Base-by-base conservation (phyloP, 2,797 vertebrate genomes). In the Enteromius trimaculatus region DNA sequence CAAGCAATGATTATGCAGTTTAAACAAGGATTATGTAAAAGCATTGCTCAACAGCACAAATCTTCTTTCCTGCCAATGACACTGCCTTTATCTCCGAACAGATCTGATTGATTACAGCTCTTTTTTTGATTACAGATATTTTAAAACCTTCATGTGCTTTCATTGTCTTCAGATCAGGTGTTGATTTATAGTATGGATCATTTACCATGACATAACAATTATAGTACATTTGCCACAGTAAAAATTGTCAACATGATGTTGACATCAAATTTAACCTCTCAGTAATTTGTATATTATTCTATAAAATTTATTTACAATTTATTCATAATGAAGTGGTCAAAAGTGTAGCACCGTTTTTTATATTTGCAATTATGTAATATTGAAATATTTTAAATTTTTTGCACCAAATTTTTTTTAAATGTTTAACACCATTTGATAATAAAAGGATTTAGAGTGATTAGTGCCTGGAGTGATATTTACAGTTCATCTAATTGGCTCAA, bases 51-150 rank as follows among this genome's bases (percentile, higher is more conserved):
- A 55, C 49, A 17, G 17, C 60, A 51, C 60, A 78, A 51, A 21
- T 49, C 42, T 53, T 81, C n/a, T 53, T 26, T 39, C 21, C n/a
- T 75, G 42, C 55, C 53, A 81, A n/a, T 44, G 8, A 9, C 31
- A 37, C 16, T 70, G 51, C 17, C 68, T 39, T 23, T 14, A 77
- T 82, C 81, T 77, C 37, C 64, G 17, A 34, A 77, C 14, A 26
- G n/a, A n/a, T 76, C 14, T 7, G 21, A 37, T 65, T 74, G 47
- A 65, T 51, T 75, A 47, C n/a, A 75, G 42, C 37, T 23, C 51
- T 44, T n/a, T n/a, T n/a, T n/a, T n/a, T n/a, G n/a, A n/a, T 34
- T 71, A 26, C 29, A 29, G 60, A 80, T 55, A 60, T 44, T 70
- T 37, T 31, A 26, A 70, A 80, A 58, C 23, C 16, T 10, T 42